Evolutionary conservation across 2,888 invertebrate genomes (phyloP), one percentile per base, ranked within the genome.

Genomic region (Neoascia interrupta): DNA sequence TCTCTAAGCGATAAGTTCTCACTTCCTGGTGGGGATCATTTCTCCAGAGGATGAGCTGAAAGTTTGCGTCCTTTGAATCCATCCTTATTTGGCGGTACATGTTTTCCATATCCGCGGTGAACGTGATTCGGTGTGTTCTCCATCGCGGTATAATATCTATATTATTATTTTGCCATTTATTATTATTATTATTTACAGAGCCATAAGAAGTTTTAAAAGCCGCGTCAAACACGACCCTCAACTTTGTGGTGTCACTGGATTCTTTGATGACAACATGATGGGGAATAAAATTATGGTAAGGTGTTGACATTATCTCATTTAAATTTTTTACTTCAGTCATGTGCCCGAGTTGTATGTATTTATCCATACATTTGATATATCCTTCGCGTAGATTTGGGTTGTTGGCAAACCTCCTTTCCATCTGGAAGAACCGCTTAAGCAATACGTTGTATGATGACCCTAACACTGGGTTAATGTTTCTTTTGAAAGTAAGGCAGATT

Each of bases 71-170:
- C 2, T 51, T 23, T 6, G 64, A 26, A 6, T 64, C 21, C 0
- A 81, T 37, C 68, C 72, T 68, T 11, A 82, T 81, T 21, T 81
- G 73, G 0, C 73, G 60, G 43, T 75, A 76, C 68, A 76, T 75
- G 16, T 81, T 72, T 19, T 63, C 31, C 5, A 75, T 72, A 26
- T 68, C 72, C 0, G 75, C 39, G 3, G 66, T 61, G 8, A 72
- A 72, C 3, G 60, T 63, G 8, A 37, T 69, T 8, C 37, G 31
- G n/a, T 31, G 31, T n/a, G 37, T 70, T 56, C 8, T 60, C 21
- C 5, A 81, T 8, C 64, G 31, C 15, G 70, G 16, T 5, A 53
- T 80, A 10, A 80, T 60, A 2, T 51, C 60, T 37, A 80, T 56
- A 8, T 75, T 21, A 41, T 74, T 51, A 0, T 68, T 34, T 43